Conservation (phyloP, 2,888 invertebrate species). For the Idaea dimidiata region DNA sequence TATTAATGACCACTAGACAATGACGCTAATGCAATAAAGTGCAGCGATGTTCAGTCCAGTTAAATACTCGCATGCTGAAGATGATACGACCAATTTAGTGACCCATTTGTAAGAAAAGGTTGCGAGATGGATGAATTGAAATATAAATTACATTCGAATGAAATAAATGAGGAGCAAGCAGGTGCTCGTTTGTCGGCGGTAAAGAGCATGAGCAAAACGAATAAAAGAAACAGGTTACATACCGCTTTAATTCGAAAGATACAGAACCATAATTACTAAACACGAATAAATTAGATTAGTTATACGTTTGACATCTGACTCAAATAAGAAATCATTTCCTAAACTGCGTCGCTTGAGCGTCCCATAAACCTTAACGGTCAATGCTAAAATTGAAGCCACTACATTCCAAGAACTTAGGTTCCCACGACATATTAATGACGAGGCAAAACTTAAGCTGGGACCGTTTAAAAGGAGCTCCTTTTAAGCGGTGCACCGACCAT, state of each 20-base stretch:
- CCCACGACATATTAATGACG: slow-evolving; percentile 76
- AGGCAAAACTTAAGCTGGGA: slow-evolving; percentile 66
- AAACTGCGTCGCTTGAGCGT: slow-evolving; percentile 5
- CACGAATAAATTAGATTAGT: not conserved
- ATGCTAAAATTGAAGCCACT: slow-evolving; percentile 6
- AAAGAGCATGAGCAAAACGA: not conserved
- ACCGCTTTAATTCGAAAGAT: not conserved
- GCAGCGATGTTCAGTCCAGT: slow-evolving; percentile 49
- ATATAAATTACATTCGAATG: not conserved
- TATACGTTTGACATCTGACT: slow-evolving; percentile 1
- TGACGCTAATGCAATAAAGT: slow-evolving; percentile 75
- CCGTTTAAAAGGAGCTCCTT: slow-evolving; percentile 47
- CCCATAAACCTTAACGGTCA: not conserved
- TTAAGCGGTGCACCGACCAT: slow-evolving; percentile 60
- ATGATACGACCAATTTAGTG: slow-evolving; percentile 28
- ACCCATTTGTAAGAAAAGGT: slow-evolving; percentile 18
- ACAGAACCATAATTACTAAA: not conserved
- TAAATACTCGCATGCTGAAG: slow-evolving; percentile 46
- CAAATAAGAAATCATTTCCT: not conserved
- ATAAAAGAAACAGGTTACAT: not conserved
- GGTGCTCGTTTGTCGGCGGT: not conserved
- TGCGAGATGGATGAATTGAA: slow-evolving; percentile 14
- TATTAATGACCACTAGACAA: slow-evolving; percentile 74
- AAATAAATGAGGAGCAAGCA: not conserved
- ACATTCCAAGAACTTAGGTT: slow-evolving; percentile 39